Conservation (phyloP, 2,888 invertebrate species). For the Eristalis intricaria region DNA sequence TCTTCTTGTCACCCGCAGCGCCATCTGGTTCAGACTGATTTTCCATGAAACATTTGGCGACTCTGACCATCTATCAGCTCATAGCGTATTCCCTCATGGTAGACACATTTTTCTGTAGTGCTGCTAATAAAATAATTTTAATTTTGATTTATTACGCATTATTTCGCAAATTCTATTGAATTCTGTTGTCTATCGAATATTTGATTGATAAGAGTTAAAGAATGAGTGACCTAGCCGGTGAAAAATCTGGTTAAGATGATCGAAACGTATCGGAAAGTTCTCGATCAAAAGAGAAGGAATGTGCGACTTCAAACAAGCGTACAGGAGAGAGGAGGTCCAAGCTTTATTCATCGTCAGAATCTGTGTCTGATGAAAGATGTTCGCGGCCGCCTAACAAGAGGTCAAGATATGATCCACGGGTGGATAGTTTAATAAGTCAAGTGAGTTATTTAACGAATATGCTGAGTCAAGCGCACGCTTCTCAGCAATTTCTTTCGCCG, state of each 20-base stretch:
- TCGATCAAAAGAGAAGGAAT: neutral
- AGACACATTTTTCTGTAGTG: too few relatives aligned
- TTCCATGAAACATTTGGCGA: too few relatives aligned
- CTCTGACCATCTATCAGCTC: too few relatives aligned
- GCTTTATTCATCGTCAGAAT: neutral
- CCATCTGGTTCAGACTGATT: neutral
- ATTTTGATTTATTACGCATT: too few relatives aligned
- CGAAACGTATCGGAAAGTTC: neutral
- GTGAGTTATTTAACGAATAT: slow-evolving; percentile 7
- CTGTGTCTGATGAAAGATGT: neutral
- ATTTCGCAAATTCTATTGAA: too few relatives aligned
- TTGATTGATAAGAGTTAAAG: too few relatives aligned
- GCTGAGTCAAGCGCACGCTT: neutral
- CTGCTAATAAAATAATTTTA: too few relatives aligned
- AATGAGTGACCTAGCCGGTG: too few relatives aligned
- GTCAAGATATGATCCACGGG: neutral
- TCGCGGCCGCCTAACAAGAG: neutral
- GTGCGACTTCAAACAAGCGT: neutral
- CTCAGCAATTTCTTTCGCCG: neutral
- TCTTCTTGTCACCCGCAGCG: slow-evolving; percentile 9
- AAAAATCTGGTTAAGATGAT: neutral
- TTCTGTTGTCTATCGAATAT: too few relatives aligned
- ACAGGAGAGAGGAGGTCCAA: neutral
- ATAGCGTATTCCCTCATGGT: neutral
- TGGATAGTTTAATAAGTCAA: slow-evolving; percentile 11